phyloP scores from a whole-genome alignment of 1,140 invertebrate genomes.

The Schlechtendalia chinensis region DNA sequence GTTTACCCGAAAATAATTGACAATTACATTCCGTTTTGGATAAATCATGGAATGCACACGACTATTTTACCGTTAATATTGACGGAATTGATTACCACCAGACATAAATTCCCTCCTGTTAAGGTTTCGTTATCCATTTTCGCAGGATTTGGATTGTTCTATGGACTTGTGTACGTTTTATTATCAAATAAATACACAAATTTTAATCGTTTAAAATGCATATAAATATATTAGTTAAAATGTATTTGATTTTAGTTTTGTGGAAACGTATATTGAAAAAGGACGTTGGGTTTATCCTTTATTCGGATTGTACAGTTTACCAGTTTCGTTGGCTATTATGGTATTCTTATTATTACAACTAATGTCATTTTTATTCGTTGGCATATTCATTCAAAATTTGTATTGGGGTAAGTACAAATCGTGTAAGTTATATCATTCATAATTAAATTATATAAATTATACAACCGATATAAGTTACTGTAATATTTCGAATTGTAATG shows the following conservation, averaged over 20 bases:
- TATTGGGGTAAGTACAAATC: slow-evolving; percentile 36
- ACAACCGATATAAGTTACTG: too few species aligned
- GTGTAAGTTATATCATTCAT: too few species aligned
- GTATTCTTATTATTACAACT: background rate
- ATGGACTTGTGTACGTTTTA: slow-evolving; percentile 48
- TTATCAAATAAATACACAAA: background rate
- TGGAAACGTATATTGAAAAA: slow-evolving; percentile 42
- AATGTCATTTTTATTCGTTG: slow-evolving; percentile 8
- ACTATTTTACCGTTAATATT: slow-evolving; percentile 69
- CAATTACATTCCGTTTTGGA: slow-evolving; percentile 64
- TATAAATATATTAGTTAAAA: too few species aligned
- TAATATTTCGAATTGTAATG: too few species aligned
- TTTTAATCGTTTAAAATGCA: too few species aligned
- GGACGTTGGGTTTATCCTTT: slow-evolving; percentile 48
- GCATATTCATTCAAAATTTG: slow-evolving; percentile 29
- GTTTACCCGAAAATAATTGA: slow-evolving; percentile 66
- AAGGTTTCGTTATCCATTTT: background rate
- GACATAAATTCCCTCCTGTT: slow-evolving; percentile 66
- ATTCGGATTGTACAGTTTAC: slow-evolving; percentile 17
- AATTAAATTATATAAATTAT: too few species aligned
- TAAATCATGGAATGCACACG: slow-evolving; percentile 70
- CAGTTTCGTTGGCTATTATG: slow-evolving; percentile 17
- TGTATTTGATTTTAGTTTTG: slow-evolving; percentile 32
- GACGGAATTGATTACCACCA: slow-evolving; percentile 68
- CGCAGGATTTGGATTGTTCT: background rate